Percentiles rank a stretch among this genome's conserved stretches.
phyloP scores from a whole-genome alignment of 2,888 invertebrate genomes.

The Acanthacorydalis orientalis region DNA sequence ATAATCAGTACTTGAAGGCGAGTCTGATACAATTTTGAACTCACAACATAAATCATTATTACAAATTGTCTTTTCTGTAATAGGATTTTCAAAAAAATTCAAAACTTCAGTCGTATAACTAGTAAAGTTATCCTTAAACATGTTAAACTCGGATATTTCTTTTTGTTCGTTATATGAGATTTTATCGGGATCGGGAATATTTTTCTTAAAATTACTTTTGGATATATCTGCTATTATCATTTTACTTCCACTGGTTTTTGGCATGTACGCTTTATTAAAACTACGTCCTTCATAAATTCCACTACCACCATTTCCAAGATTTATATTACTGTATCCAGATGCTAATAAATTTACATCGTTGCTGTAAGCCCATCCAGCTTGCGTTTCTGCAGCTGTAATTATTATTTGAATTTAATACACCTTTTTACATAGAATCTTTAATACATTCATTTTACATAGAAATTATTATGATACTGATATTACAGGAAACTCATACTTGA shows the following conservation, averaged over 20 bases:
- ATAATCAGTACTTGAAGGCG: not conserved
- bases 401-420: not conserved
- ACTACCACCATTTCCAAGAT: conserved; percentile 12
- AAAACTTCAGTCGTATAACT: not conserved
- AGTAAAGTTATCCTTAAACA: not conserved
- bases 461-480: too few relatives aligned
- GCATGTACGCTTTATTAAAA: conserved; percentile 2
- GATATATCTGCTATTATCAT: conserved; percentile 3
- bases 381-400: conserved; percentile 13
- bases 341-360: conserved; percentile 15
- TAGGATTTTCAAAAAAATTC: not conserved
- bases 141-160: not conserved
- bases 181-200: not conserved
- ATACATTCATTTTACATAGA: too few relatives aligned
- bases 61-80: not conserved
- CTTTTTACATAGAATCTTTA: too few relatives aligned
- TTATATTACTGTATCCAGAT: conserved; percentile 12
- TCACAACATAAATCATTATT: conserved; percentile 1
- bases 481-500: too few relatives aligned
- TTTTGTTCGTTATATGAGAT: not conserved
- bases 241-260: not conserved
- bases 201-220: not conserved
- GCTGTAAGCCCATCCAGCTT: conserved; percentile 15
- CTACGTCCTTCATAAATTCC: conserved; percentile 13
- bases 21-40: not conserved